phyloP scores from a whole-genome alignment of 2,797 vertebrate genomes.

The Catostomus latipinnis region DNA sequence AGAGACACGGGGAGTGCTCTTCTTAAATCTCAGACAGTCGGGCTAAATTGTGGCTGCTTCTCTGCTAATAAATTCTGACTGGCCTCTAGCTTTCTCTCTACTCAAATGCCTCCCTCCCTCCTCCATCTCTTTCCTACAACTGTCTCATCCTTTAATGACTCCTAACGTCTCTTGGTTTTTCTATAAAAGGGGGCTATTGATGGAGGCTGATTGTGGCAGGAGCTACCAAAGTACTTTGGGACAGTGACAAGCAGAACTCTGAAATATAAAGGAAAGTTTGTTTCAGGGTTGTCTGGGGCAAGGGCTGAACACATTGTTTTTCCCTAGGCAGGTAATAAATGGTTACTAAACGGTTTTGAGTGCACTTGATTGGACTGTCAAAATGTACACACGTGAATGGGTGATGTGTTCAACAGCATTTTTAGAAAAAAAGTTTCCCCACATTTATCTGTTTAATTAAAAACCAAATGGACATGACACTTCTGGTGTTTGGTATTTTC shows the following conservation, averaged over 20 bases:
- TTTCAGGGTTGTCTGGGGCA: no score
- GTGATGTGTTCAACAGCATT: no score
- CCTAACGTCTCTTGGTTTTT: conserved; percentile 58
- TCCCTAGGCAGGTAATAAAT: no score
- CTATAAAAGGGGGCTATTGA: conserved; percentile 69
- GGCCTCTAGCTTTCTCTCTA: conserved; percentile 51
- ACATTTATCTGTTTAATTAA: no score
- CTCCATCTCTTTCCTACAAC: conserved; percentile 13
- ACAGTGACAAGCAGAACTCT: not conserved
- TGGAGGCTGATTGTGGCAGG: conserved; percentile 63
- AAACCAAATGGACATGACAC: no score
- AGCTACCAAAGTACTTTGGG: conserved; percentile 59
- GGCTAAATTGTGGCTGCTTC: conserved; percentile 51
- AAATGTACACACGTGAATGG: no score
- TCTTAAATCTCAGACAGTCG: conserved; percentile 59
- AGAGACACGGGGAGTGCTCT: conserved; percentile 42
- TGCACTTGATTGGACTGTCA: no score
- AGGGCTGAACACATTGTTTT: no score
- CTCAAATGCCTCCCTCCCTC: conserved; percentile 21
- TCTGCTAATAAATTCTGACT: conserved; percentile 72
- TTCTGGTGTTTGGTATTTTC: no score
- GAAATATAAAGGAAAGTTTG: no score
- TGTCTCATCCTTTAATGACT: conserved; percentile 32
- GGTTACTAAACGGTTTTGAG: no score
- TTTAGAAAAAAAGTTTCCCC: no score